Evolutionary conservation across 2,113 vertebrate genomes (phyloP).

Genomic region (Rana temporaria): DNA sequence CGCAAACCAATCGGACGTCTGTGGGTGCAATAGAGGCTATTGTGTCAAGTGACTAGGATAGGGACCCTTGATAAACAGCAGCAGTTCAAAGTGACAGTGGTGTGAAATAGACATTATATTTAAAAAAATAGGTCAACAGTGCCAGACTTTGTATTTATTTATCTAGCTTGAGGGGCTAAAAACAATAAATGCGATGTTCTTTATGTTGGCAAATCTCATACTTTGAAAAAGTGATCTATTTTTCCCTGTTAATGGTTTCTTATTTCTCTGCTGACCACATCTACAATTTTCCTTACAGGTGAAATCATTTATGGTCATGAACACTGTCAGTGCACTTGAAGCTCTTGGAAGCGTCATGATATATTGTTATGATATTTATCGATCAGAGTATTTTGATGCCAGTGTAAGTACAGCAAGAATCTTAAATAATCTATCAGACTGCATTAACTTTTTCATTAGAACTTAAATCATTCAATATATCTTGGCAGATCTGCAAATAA

Average conservation of each 20-base stretch:
- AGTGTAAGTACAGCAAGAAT: background rate
- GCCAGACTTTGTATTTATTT: background rate
- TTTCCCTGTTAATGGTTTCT: background rate
- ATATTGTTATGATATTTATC: background rate
- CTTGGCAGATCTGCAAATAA: too few species aligned
- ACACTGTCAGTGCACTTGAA: background rate
- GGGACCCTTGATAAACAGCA: too few species aligned
- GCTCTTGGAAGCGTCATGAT: background rate
- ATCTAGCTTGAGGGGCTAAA: background rate
- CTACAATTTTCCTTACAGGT: background rate
- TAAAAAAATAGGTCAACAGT: too few species aligned
- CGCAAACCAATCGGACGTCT: too few species aligned
- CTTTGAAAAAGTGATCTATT: too few species aligned
- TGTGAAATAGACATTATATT: too few species aligned
- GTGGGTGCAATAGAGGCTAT: too few species aligned
- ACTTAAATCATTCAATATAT: too few species aligned
- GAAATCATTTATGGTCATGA: background rate
- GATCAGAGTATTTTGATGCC: background rate
- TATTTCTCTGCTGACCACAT: background rate
- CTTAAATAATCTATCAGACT: background rate
- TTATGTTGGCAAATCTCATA: background rate
- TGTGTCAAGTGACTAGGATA: too few species aligned
- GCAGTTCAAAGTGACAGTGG: too few species aligned
- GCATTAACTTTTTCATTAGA: too few species aligned
- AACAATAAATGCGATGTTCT: background rate